phyloP scores from a whole-genome alignment of 2,113 vertebrate genomes.

The Macaca nemestrina region DNA sequence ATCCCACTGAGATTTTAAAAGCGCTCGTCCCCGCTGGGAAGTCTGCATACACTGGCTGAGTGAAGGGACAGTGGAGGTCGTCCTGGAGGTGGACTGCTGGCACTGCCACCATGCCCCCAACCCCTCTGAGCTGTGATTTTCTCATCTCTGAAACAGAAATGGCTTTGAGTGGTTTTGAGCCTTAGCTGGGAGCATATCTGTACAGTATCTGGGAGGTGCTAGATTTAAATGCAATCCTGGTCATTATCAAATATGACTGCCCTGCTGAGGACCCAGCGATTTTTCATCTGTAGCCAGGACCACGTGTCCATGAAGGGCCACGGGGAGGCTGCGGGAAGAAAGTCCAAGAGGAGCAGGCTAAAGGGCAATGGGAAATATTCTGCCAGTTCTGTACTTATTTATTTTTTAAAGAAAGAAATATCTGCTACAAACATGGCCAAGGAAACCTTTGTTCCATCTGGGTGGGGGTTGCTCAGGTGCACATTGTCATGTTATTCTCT shows the following conservation, averaged over 20 bases:
- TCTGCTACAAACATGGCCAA: neutral
- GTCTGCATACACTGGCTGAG: neutral
- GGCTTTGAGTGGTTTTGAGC: neutral
- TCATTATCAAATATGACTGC: neutral
- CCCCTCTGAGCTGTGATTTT: neutral
- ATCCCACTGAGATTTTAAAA: neutral
- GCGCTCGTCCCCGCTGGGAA: neutral
- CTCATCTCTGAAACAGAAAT: neutral
- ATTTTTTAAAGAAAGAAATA: neutral
- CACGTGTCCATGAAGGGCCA: neutral
- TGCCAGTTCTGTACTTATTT: neutral
- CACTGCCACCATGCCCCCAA: fast-evolving
- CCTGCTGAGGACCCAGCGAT: neutral
- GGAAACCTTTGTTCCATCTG: neutral
- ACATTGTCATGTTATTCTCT: neutral
- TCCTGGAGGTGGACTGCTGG: too few relatives aligned
- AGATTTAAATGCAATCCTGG: neutral
- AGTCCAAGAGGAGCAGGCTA: fast-evolving
- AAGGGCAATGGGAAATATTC: neutral
- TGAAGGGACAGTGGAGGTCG: neutral
- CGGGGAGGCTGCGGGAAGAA: neutral
- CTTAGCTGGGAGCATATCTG: neutral
- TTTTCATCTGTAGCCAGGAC: neutral
- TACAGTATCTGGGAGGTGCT: neutral
- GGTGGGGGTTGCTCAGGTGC: too few relatives aligned